A percentile compares a stretch with the other conserved stretches of the same genome.
Conservation (phyloP, 2,888 invertebrate species). For the Spisula subtruncata region DNA sequence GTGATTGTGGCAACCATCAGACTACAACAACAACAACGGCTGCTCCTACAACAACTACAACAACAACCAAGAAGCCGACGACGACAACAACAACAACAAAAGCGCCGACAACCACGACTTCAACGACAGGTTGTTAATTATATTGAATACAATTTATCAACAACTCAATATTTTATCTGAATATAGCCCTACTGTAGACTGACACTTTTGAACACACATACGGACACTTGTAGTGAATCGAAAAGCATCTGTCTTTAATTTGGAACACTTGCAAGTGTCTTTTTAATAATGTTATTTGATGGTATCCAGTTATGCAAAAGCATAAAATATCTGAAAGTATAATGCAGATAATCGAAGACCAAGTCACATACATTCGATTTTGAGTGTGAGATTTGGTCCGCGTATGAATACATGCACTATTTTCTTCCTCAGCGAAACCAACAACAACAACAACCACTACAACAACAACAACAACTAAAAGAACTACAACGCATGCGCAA, state of each 20-base stretch:
- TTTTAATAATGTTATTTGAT: no score
- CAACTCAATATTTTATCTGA: no score
- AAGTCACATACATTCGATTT: background rate
- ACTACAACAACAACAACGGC: conserved; percentile 43
- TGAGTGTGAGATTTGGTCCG: background rate
- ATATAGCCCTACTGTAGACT: no score
- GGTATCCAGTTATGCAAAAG: no score
- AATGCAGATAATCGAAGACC: no score
- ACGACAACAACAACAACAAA: conserved; percentile 39
- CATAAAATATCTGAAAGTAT: no score
- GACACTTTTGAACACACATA: no score
- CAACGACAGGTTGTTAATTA: conserved; percentile 1
- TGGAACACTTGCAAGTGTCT: no score
- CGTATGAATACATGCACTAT: background rate
- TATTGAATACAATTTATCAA: no score
- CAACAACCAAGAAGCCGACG: conserved; percentile 24
- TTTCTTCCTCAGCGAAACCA: conserved; percentile 13
- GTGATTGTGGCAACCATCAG: conserved; percentile 48
- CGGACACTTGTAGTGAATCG: no score
- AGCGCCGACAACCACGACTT: conserved; percentile 22
- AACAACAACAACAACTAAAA: conserved; percentile 38
- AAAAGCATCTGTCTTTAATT: no score
- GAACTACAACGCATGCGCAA: conserved; percentile 23
- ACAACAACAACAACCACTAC: conserved; percentile 3
- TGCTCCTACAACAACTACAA: conserved; percentile 43